A percentile compares a stretch with the other conserved stretches of the same genome.
These are phyloP conservation scores for Solenopsis invicta DNA, from an alignment of 1,140 invertebrate genomes.

Conservation along the genomic window DNA sequence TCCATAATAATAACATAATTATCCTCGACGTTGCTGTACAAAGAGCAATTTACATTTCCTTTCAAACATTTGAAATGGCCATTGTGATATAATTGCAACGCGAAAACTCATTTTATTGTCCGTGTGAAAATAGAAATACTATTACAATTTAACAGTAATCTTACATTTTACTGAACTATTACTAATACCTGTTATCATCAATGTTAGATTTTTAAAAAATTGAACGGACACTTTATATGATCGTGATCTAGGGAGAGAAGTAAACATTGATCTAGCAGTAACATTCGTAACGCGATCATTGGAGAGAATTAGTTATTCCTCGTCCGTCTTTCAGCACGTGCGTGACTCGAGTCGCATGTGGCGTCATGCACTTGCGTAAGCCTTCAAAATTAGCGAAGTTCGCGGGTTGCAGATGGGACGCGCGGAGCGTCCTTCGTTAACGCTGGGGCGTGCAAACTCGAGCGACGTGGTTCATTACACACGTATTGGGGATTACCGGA, in stretches of 20 bases:
- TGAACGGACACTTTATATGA: neutral
- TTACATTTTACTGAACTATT: neutral
- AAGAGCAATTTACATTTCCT: conserved; percentile 53
- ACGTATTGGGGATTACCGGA: conserved; percentile 63
- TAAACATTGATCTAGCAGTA: neutral
- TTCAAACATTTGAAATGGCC: conserved; percentile 41
- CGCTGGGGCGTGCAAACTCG: conserved; percentile 49
- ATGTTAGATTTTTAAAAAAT: neutral
- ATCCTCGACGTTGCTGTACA: conserved; percentile 19
- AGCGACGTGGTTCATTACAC: conserved; percentile 64
- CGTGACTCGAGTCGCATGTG: conserved; percentile 58
- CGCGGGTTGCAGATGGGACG: conserved; percentile 4
- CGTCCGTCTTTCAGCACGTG: conserved; percentile 45
- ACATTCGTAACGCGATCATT: neutral
- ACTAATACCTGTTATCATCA: neutral
- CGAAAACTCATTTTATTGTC: neutral
- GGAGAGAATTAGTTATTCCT: conserved; percentile 40
- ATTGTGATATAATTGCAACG: conserved; percentile 47
- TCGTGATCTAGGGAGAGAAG: neutral
- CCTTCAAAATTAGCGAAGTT: conserved; percentile 60
- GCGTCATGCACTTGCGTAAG: conserved; percentile 56
- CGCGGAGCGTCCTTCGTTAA: conserved; percentile 39
- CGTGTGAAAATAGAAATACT: conserved; percentile 21
- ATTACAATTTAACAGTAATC: conserved; percentile 4
- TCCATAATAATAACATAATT: conserved; percentile 52